These are phyloP conservation scores for Aselliscus stoliczkanus DNA, from an alignment of 2,797 vertebrate genomes.

Conservation along the genomic window DNA sequence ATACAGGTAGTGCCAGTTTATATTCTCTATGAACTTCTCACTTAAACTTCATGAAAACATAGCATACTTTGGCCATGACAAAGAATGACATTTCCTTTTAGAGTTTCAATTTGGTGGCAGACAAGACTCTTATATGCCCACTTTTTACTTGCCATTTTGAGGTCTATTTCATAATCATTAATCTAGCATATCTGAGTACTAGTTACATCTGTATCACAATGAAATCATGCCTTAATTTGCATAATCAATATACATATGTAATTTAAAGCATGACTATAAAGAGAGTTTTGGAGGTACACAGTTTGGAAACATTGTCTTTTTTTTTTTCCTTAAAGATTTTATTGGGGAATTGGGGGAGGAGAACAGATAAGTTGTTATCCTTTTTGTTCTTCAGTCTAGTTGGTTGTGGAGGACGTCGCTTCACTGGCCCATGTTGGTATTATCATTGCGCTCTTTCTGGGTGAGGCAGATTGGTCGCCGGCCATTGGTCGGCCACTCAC, in stretches of 20 bases:
- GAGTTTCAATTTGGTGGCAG: not conserved
- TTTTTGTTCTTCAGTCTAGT: too few relatives aligned
- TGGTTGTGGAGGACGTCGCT: too few relatives aligned
- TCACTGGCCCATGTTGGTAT: too few relatives aligned
- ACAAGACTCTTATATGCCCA: not conserved
- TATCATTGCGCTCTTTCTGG: too few relatives aligned
- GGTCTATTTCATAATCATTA: constrained; percentile 36
- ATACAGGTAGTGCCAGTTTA: not conserved
- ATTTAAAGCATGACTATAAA: not conserved
- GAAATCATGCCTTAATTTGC: not conserved
- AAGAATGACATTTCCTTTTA: not conserved
- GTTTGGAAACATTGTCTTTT: not conserved
- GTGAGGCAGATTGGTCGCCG: too few relatives aligned
- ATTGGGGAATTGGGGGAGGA: too few relatives aligned
- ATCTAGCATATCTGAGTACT: constrained; percentile 43
- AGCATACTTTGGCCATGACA: not conserved
- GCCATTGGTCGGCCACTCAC: too few relatives aligned
- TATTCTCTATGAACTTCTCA: not conserved
- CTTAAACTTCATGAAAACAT: not conserved
- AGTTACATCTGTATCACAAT: constrained; percentile 46
- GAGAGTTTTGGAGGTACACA: not conserved
- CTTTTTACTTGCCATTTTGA: constrained; percentile 38
- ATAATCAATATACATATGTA: not conserved
- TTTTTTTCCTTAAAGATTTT: too few relatives aligned
- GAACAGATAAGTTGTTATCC: too few relatives aligned